Conservation (phyloP, 2,888 invertebrate species). For the Aproaerema taeniolella region DNA sequence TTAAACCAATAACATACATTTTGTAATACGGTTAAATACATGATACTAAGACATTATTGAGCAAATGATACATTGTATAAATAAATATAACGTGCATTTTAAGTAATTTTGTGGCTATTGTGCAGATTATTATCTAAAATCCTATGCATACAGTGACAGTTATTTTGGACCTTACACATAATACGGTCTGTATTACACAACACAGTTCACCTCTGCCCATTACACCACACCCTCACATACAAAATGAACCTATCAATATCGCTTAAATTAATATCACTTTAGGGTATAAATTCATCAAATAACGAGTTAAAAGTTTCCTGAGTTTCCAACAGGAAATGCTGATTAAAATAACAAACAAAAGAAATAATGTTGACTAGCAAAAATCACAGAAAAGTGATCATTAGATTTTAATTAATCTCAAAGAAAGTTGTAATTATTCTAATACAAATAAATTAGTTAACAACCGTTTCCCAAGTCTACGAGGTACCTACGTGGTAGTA, state of each 20-base stretch:
- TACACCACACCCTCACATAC: constrained; percentile 47
- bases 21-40: too few species aligned
- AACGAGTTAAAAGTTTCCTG: not conserved
- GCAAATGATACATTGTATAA: constrained; percentile 39
- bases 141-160: constrained; percentile 44
- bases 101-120: constrained; percentile 25
- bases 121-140: constrained; percentile 38
- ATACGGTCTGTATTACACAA: too few species aligned
- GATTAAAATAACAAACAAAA: constrained; percentile 19
- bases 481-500: too few species aligned
- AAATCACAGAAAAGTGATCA: constrained; percentile 36
- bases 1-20: too few species aligned
- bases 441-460: too few species aligned
- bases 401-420: too few species aligned
- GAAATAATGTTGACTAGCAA: constrained; percentile 40
- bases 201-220: constrained; percentile 24
- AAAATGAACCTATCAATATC: constrained; percentile 63
- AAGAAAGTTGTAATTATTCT: too few species aligned
- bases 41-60: constrained; percentile 47
- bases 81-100: constrained; percentile 32
- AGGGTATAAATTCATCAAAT: constrained; percentile 42
- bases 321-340: not conserved
- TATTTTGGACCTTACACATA: constrained; percentile 30
- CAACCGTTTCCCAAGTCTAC: too few species aligned
- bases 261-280: constrained; percentile 76